A percentile compares a stretch with the other conserved stretches of the same genome.
Evolutionary conservation across 2,113 vertebrate species (phyloP).

Genomic region (Erythrocebus patas): DNA sequence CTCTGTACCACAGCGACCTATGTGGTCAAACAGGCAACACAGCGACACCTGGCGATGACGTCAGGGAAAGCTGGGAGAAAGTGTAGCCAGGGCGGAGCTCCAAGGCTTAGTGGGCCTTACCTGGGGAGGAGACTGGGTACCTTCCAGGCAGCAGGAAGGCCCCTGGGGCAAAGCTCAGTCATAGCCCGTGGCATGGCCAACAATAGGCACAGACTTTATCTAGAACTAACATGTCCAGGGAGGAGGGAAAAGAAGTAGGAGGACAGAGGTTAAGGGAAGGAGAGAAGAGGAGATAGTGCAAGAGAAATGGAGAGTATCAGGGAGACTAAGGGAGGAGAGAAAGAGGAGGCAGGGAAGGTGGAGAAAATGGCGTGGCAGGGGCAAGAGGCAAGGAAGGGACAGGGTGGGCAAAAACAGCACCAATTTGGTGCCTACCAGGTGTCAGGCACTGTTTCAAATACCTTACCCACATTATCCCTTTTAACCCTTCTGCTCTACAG

Average conservation of each 20-base stretch:
- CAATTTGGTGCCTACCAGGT: background rate
- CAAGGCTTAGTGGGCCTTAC: background rate
- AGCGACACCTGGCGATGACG: background rate
- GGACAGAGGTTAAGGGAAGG: background rate
- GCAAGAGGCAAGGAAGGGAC: background rate
- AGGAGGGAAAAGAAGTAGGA: background rate
- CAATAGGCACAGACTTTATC: background rate
- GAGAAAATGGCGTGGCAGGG: background rate
- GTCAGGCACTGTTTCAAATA: background rate
- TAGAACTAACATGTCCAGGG: background rate
- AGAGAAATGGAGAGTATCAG: background rate
- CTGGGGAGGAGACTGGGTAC: background rate
- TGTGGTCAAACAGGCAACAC: background rate
- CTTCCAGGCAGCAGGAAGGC: background rate
- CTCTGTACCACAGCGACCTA: accelerated
- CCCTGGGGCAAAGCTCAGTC: background rate
- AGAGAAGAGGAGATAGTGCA: background rate
- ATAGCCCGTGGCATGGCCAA: no score
- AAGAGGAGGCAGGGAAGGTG: no score
- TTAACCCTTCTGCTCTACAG: background rate
- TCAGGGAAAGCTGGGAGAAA: background rate
- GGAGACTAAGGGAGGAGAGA: background rate
- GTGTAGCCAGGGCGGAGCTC: background rate
- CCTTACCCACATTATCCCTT: background rate
- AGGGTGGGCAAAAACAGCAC: background rate